Evolutionary conservation across 2,888 invertebrate genomes (phyloP).

Genomic region (Drosophila meridiana): DNA sequence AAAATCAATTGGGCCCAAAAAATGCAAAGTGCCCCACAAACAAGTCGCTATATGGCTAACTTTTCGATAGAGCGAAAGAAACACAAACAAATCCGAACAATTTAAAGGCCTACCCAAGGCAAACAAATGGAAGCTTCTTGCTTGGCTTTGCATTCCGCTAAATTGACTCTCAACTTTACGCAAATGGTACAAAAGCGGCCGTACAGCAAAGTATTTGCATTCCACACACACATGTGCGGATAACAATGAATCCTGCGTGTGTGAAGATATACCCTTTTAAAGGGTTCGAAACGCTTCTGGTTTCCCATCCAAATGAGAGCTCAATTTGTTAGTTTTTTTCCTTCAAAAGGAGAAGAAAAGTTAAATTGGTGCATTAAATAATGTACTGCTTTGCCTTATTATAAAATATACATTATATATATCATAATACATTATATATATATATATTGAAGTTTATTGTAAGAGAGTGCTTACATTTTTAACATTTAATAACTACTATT

Average conservation of each 20-base stretch:
- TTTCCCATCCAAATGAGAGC: background rate
- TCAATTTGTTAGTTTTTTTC: background rate
- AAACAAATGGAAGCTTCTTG: constrained; percentile 50
- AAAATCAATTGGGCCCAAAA: constrained; percentile 70
- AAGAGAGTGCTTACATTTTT: too few species aligned
- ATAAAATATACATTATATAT: too few species aligned
- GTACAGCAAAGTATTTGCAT: constrained; percentile 7
- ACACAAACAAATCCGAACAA: constrained; percentile 1
- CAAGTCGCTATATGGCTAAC: constrained; percentile 20
- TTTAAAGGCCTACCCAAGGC: constrained; percentile 27
- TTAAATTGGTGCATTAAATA: background rate
- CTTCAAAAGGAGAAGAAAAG: background rate
- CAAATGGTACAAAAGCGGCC: constrained; percentile 40
- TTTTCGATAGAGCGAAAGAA: constrained; percentile 3
- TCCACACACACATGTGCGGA: constrained; percentile 15
- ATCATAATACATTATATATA: too few species aligned
- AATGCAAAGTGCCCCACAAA: constrained; percentile 54
- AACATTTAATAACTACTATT: too few species aligned
- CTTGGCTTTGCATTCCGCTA: constrained; percentile 62
- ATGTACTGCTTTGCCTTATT: background rate
- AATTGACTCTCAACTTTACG: constrained; percentile 67
- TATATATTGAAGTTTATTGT: too few species aligned
- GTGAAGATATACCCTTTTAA: constrained; percentile 35
- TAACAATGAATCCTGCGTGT: constrained; percentile 1
- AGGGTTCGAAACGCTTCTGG: constrained; percentile 3